Percentiles rank a stretch among this genome's conserved stretches.
Conservation (phyloP, 2,113 vertebrate genomes). For the Daphoenositta chrysoptera region DNA sequence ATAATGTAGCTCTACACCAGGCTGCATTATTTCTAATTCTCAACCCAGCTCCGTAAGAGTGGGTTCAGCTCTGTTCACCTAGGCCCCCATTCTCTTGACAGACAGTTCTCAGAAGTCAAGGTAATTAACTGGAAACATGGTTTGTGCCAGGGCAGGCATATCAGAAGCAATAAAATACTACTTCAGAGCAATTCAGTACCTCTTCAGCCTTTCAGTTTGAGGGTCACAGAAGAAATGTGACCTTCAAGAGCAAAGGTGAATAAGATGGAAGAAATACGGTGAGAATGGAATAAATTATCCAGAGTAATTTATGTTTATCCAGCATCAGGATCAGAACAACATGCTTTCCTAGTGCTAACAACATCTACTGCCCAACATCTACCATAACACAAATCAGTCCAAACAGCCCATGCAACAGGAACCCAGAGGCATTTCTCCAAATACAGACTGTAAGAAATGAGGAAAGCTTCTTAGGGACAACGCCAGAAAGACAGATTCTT, state of each 20-base stretch:
- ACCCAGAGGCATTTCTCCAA: not conserved
- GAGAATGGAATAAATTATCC: not conserved
- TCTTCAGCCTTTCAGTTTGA: not conserved
- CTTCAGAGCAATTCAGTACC: not conserved
- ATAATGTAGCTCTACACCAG: fast-evolving
- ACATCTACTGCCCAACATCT: not conserved
- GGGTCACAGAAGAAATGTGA: not conserved
- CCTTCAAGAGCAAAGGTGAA: not conserved
- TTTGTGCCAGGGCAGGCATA: not conserved
- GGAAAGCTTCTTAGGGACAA: not conserved
- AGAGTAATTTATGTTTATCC: not conserved
- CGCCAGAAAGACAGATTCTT: not conserved
- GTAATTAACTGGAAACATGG: not conserved
- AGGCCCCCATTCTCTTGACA: not conserved
- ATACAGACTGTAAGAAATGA: not conserved
- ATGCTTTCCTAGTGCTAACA: not conserved
- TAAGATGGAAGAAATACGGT: not conserved
- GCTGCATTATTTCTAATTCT: not conserved
- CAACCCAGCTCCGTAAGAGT: not conserved
- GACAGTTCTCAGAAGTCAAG: not conserved
- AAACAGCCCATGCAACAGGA: not conserved
- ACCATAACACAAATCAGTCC: not conserved
- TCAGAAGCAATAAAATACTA: not conserved
- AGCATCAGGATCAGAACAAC: not conserved
- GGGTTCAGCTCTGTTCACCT: not conserved